Evolutionary conservation across 2,797 vertebrate species (phyloP), one percentile per base, ranked within the genome.

Genomic region (Clarias platycephalus): DNA sequence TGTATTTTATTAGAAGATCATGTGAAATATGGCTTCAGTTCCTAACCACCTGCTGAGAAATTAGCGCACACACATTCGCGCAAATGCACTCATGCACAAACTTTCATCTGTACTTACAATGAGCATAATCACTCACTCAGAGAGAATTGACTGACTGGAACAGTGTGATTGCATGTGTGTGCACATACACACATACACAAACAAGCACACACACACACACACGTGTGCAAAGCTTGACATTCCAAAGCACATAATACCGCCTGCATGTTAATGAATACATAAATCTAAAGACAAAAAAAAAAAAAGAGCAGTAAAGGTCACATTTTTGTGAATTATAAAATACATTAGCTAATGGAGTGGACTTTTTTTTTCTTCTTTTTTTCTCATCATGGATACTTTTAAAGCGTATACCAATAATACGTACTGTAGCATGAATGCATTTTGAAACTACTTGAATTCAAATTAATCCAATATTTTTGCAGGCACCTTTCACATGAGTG

Each of bases 81-180:
- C 49, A 40, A 22, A 24, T 44, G 55, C 57, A 58, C 63, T 72
- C 28, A 10, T 74, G 57, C 62, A 26, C 58, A 31, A 15, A 77
- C 64, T 66, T 68, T 22, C 18, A 44, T 70, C 49, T 81, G 83
- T 79, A 79, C 86, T 89, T 86, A 84, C 49, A 89, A 83, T 82
- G 63, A 2, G 53, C 44, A 28, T 68, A 60, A 86, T 89, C 83
- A 82, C 83, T 82, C 85, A 84, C 83, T 81, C 82, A 76, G 78
- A 77, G 63, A 76, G 75, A n/a, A 81, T 78, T 85, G 82, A 84
- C 86, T 85, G 62, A 40, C 60, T 79, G 81, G 63, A 72, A 55
- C 68, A 10, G 53, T 89, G 89, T 86, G 87, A 34, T 44, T 44
- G 40, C 70, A 44, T 55, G 40, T 60, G 57, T 8, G 57, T 24